Evolutionary conservation across 2,797 vertebrate genomes (phyloP).

Genomic region (Sebastes cheni): DNA sequence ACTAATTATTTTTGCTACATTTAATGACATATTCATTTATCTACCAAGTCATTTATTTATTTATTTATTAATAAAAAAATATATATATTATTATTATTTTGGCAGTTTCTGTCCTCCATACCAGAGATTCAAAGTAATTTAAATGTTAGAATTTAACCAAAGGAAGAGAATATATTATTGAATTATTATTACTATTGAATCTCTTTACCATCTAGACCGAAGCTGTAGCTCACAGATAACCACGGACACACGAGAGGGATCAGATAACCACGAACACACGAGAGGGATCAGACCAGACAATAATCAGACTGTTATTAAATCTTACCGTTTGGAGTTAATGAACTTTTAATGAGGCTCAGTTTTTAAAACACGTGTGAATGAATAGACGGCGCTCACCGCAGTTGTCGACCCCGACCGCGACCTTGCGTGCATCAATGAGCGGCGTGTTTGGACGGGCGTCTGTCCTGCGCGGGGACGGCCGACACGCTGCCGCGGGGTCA

Average conservation of each 20-base stretch:
- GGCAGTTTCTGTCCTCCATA: too few relatives aligned
- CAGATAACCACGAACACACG: too few relatives aligned
- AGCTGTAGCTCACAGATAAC: too few relatives aligned
- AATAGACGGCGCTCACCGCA: slow-evolving; percentile 17
- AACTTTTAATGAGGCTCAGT: slow-evolving; percentile 66
- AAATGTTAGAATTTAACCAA: not conserved
- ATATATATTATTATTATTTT: not conserved
- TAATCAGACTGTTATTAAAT: slow-evolving; percentile 63
- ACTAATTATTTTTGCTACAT: too few relatives aligned
- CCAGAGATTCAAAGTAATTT: not conserved
- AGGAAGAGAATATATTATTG: not conserved
- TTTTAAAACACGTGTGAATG: slow-evolving; percentile 42
- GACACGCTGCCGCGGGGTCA: slow-evolving; percentile 52
- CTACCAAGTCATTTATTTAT: too few relatives aligned
- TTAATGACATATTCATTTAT: too few relatives aligned
- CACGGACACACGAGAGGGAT: too few relatives aligned
- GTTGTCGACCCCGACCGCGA: slow-evolving; percentile 43
- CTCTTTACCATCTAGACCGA: too few relatives aligned
- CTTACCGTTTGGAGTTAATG: slow-evolving; percentile 53
- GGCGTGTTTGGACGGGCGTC: slow-evolving; percentile 43
- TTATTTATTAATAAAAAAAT: too few relatives aligned
- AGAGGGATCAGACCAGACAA: slow-evolving; percentile 10
- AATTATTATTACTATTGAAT: not conserved
- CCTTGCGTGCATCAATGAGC: slow-evolving; percentile 54
- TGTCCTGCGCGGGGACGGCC: slow-evolving; percentile 34